A percentile compares a stretch with the other conserved stretches of the same genome.
These are phyloP conservation scores for Poecilobothrus nobilitatus DNA, from an alignment of 2,888 invertebrate species.

Conservation along the genomic window DNA sequence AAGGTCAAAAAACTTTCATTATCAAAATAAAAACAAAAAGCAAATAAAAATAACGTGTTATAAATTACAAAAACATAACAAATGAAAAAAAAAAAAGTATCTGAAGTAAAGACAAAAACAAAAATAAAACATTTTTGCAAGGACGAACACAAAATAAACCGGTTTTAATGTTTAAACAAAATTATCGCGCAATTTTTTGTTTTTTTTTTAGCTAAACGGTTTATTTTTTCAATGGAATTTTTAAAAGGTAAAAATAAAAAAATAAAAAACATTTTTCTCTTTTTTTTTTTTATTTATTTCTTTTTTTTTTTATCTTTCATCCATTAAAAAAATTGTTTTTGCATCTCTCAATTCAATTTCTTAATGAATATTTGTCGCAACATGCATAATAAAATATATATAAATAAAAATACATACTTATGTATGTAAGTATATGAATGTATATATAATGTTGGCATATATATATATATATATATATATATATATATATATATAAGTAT, in stretches of 20 bases:
- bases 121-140: background rate
- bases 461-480: too few relatives aligned
- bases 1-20: conserved; percentile 6
- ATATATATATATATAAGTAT: too few relatives aligned
- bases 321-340: too few relatives aligned
- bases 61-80: background rate
- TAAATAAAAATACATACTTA: too few relatives aligned
- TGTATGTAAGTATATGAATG: too few relatives aligned
- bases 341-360: too few relatives aligned
- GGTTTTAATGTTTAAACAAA: background rate
- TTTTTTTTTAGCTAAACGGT: background rate
- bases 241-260: background rate
- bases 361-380: too few relatives aligned
- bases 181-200: background rate
- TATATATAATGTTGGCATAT: too few relatives aligned
- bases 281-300: too few relatives aligned
- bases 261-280: background rate
- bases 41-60: background rate
- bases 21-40: background rate
- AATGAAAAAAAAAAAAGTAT: background rate
- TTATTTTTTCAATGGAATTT: background rate
- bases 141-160: background rate
- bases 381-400: too few relatives aligned
- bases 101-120: background rate
- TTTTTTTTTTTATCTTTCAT: too few relatives aligned